Conservation (phyloP, 2,797 vertebrate genomes). For the Mastacembelus armatus region DNA sequence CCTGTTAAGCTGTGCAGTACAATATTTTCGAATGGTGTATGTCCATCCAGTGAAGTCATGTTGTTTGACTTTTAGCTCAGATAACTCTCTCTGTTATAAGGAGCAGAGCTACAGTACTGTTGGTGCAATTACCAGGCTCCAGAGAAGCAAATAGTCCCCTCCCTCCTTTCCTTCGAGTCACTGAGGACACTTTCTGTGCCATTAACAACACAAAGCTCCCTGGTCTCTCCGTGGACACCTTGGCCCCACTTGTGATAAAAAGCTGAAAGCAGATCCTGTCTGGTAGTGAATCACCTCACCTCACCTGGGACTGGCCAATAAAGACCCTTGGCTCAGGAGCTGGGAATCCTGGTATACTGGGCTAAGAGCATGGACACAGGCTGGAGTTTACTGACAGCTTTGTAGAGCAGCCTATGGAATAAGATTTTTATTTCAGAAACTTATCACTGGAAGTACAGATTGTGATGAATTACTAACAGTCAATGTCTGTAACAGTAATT, state of each 20-base stretch:
- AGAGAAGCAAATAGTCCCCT: constrained; percentile 61
- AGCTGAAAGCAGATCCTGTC: constrained; percentile 82
- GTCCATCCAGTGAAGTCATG: constrained; percentile 48
- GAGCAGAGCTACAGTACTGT: constrained; percentile 29
- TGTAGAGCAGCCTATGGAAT: background rate
- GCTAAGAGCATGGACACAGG: background rate
- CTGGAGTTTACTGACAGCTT: constrained; percentile 1
- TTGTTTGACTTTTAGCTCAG: constrained; percentile 32
- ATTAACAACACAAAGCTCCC: constrained; percentile 81
- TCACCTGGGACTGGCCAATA: constrained; percentile 72
- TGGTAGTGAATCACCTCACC: constrained; percentile 59
- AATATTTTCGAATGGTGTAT: constrained; percentile 36
- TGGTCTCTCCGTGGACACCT: constrained; percentile 76
- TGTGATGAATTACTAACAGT: constrained; percentile 2
- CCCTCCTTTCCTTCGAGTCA: constrained; percentile 65
- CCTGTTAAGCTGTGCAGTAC: constrained; percentile 20
- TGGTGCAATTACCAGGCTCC: constrained; percentile 80
- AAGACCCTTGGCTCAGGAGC: constrained; percentile 63
- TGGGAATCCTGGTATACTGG: constrained; percentile 58
- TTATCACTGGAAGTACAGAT: background rate
- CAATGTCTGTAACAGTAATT: constrained; percentile 68
- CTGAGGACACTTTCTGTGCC: constrained; percentile 78
- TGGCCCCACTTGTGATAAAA: constrained; percentile 80
- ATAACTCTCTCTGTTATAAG: constrained; percentile 62
- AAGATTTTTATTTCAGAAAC: background rate